A percentile compares a stretch with the other conserved stretches of the same genome.
Evolutionary conservation across 2,113 vertebrate genomes (phyloP).

Genomic region (Symphodus melops): DNA sequence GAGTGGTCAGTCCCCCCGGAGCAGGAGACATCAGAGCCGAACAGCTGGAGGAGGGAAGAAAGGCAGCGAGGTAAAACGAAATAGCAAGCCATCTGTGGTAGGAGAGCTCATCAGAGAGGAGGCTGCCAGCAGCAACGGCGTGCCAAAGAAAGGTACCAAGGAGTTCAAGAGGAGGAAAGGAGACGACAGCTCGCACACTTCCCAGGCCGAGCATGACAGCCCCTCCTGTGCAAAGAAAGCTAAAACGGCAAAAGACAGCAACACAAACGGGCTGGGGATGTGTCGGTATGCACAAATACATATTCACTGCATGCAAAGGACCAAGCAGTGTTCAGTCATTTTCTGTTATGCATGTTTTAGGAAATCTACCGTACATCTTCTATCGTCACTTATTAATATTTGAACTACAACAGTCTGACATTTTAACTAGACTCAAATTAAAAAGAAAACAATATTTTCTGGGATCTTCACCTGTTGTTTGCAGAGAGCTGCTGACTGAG

Average conservation of each 20-base stretch:
- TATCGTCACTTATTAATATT: too few relatives aligned
- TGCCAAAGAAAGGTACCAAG: constrained; percentile 89
- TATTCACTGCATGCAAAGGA: constrained; percentile 63
- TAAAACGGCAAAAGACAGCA: constrained; percentile 86
- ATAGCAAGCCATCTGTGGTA: constrained; percentile 82
- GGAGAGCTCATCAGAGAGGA: constrained; percentile 88
- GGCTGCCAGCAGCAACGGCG: constrained; percentile 83
- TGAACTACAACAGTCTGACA: too few relatives aligned
- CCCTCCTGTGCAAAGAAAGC: constrained; percentile 86
- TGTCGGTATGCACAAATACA: constrained; percentile 84
- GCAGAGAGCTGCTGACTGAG: constrained; percentile 92
- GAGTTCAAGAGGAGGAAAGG: constrained; percentile 87
- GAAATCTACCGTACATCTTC: too few relatives aligned
- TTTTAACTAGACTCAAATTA: too few relatives aligned
- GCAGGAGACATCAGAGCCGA: constrained; percentile 87
- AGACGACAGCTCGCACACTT: constrained; percentile 83
- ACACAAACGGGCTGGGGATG: constrained; percentile 85
- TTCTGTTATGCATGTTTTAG: too few relatives aligned
- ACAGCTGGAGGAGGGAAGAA: constrained; percentile 83
- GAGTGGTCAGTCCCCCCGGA: constrained; percentile 86
- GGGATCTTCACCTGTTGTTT: constrained; percentile 25
- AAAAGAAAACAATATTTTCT: background rate
- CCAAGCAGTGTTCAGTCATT: constrained; percentile 52
- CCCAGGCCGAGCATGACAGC: constrained; percentile 86
- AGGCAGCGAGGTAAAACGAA: constrained; percentile 87